Conservation (phyloP, 2,113 vertebrate species). For the Pomatorhinus ruficollis region DNA sequence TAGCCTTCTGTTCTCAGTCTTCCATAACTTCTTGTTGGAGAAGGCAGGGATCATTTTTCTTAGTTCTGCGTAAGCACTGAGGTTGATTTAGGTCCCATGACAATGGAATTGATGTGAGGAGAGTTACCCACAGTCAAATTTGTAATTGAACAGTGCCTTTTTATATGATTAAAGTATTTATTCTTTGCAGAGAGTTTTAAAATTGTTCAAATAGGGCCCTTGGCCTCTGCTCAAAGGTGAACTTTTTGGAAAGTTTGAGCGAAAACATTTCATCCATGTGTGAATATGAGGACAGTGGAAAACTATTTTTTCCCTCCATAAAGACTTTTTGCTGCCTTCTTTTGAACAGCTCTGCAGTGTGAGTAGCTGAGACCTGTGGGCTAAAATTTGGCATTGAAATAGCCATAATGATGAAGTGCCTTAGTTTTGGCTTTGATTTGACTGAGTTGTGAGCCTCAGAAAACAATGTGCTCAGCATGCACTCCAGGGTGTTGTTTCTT, state of each 20-base stretch:
- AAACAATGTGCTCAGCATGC: not conserved
- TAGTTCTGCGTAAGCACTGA: not conserved
- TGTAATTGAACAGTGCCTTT: not conserved
- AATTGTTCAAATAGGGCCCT: not conserved
- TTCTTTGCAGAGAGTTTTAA: constrained; percentile 8
- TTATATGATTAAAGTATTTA: not conserved
- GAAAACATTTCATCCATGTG: constrained; percentile 23
- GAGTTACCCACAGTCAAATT: not conserved
- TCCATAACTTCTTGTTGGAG: not conserved
- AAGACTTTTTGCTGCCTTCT: constrained; percentile 3
- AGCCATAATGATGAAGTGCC: not conserved
- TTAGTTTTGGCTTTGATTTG: constrained; percentile 31
- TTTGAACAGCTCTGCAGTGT: not conserved
- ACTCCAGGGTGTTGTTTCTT: not conserved
- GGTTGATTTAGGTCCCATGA: not conserved
- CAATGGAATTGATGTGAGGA: not conserved
- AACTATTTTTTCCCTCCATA: constrained; percentile 8
- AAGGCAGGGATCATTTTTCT: not conserved
- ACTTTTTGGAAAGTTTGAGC: constrained; percentile 25
- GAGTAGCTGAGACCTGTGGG: not conserved
- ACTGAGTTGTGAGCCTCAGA: not conserved
- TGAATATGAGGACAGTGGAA: constrained; percentile 21
- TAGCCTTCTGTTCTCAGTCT: not conserved
- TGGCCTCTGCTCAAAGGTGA: constrained; percentile 3
- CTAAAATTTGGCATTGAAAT: constrained; percentile 20